Evolutionary conservation across 1,140 invertebrate genomes (phyloP), one percentile per base, ranked within the genome.

Genomic region (Drosophila littoralis): DNA sequence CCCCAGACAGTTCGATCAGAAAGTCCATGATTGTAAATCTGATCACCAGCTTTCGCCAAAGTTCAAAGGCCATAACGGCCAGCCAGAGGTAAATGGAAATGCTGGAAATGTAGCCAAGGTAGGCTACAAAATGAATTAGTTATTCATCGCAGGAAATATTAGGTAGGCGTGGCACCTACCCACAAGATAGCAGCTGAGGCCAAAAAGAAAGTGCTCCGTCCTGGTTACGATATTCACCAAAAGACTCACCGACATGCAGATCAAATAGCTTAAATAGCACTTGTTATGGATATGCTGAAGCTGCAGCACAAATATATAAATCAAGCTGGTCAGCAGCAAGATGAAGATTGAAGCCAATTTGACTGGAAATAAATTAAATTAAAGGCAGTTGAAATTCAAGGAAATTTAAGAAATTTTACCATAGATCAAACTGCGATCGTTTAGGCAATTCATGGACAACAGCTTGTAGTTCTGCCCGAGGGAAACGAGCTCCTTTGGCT

Each of bases 21-120:
- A 22, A 58, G 22, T 58, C 38, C 38, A 58, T 58, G 15, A 42
- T n/a, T n/a, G n/a, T n/a, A n/a, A n/a, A n/a, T n/a, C n/a, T n/a
- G n/a, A n/a, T n/a, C n/a, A n/a, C n/a, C 36, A 57, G 22, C 4
- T 46, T 57, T 9, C 7, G 1, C 36, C 36, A 42, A 9, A 57
- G 4, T 6, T 57, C 54, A 7, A 12, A 57, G 7, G 54, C 36
- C 6, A 57, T 28, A 6, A 57, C 38, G 7, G 17, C 12, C 36
- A 42, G 10, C 54, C 54, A 42, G 8, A 57, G 36, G 9, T 28
- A 57, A 1, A 28, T 32, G 4, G 15, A 13, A 12, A 32, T 6
- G 17, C 17, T n/a, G 7, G 7, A 6, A 22, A 57, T 42, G 12
- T 42, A 57, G 7, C 36, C 17, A 2, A 42, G 7, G 28, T 57